These are phyloP conservation scores for Drosophila sulfurigaster DNA, from an alignment of 1,140 invertebrate species.

Conservation along the genomic window DNA sequence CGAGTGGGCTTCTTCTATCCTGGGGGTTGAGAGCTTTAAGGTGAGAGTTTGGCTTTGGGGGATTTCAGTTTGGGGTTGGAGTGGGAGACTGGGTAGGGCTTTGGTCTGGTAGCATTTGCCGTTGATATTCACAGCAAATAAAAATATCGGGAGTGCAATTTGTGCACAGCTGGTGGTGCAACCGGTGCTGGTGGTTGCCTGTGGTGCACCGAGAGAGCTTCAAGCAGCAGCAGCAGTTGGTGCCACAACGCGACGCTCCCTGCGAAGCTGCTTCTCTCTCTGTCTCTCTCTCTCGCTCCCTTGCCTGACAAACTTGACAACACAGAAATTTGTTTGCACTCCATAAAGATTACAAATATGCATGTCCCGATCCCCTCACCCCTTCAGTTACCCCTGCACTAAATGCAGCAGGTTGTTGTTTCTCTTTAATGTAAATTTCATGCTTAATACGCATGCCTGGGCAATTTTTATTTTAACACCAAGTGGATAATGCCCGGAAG, in stretches of 20 bases:
- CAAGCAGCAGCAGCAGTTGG: constrained; percentile 23
- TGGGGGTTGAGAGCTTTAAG: background rate
- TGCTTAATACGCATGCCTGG: constrained; percentile 81
- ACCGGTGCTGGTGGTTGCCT: constrained; percentile 65
- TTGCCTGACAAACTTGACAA: constrained; percentile 63
- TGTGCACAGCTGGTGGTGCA: constrained; percentile 81
- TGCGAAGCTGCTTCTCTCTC: too few relatives aligned
- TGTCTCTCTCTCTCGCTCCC: background rate
- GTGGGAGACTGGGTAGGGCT: too few relatives aligned
- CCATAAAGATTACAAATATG: constrained; percentile 82
- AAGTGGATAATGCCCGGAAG: constrained; percentile 77
- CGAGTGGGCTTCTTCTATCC: constrained; percentile 10
- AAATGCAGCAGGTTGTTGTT: constrained; percentile 32
- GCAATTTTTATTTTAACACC: constrained; percentile 80
- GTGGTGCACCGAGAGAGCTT: constrained; percentile 54
- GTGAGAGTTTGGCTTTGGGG: background rate
- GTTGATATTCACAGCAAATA: constrained; percentile 79
- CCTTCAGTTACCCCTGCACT: background rate
- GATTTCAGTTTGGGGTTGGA: background rate
- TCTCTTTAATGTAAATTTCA: constrained; percentile 70
- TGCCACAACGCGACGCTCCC: constrained; percentile 19
- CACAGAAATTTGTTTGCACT: constrained; percentile 83
- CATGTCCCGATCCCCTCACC: constrained; percentile 30
- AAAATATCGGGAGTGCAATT: constrained; percentile 82
- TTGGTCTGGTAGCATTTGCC: constrained; percentile 34